Evolutionary conservation across 2,888 invertebrate species (phyloP).

Genomic region (Drosophila affinis): DNA sequence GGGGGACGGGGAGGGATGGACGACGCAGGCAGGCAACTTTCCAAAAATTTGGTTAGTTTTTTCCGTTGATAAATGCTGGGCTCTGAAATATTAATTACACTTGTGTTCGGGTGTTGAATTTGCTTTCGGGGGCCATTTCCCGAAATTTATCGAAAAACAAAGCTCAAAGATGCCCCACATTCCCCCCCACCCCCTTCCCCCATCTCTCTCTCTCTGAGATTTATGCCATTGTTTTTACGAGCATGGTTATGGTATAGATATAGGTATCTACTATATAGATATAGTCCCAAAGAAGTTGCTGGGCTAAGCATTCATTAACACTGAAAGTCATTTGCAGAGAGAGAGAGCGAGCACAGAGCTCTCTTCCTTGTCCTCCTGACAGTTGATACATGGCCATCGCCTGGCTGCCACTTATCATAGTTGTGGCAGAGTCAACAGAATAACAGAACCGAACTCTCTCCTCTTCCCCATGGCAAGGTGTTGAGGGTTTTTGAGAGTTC

Average conservation of each 20-base stretch:
- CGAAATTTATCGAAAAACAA: slow-evolving; percentile 69
- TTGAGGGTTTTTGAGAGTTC: too few relatives aligned
- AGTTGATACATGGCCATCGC: slow-evolving; percentile 31
- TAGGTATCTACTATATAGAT: background rate
- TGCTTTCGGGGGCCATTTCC: slow-evolving; percentile 41
- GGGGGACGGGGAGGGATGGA: too few relatives aligned
- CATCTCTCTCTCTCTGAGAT: slow-evolving; percentile 37
- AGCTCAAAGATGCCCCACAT: slow-evolving; percentile 47
- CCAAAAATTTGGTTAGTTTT: slow-evolving; percentile 63
- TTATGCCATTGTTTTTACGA: slow-evolving; percentile 66
- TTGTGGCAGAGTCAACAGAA: background rate
- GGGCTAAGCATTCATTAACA: slow-evolving; percentile 36
- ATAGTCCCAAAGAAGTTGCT: slow-evolving; percentile 3
- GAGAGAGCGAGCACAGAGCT: background rate
- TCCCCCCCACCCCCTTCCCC: slow-evolving; percentile 4
- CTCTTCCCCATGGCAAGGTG: too few relatives aligned
- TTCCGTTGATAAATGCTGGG: slow-evolving; percentile 72
- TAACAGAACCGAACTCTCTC: too few relatives aligned
- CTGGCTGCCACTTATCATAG: slow-evolving; percentile 31
- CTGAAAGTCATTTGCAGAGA: slow-evolving; percentile 10
- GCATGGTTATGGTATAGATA: background rate
- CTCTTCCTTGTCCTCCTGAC: slow-evolving; percentile 12
- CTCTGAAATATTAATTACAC: slow-evolving; percentile 79
- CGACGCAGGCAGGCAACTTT: slow-evolving; percentile 54
- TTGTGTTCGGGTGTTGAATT: slow-evolving; percentile 67